These are phyloP conservation scores for Macrophya alboannulata DNA, from an alignment of 2,888 invertebrate species.

Conservation along the genomic window DNA sequence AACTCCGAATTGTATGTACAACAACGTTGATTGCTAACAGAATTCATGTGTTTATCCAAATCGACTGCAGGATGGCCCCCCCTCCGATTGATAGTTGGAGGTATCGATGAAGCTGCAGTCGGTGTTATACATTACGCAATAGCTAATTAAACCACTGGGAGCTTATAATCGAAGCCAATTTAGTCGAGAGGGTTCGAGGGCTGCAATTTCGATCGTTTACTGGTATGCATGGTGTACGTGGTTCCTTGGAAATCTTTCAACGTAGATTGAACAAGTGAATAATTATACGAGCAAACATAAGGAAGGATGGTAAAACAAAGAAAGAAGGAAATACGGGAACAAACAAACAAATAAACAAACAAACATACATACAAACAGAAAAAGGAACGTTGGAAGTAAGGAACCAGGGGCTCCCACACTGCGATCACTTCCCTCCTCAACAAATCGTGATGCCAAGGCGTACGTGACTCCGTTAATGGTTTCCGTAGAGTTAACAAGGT, in stretches of 20 bases:
- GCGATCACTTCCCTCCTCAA: constrained; percentile 38
- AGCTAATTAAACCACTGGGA: constrained; percentile 27
- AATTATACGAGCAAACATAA: neutral
- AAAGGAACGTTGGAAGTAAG: neutral
- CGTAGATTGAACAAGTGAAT: neutral
- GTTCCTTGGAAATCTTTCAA: neutral
- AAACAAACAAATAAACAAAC: neutral
- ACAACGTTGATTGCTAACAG: constrained; percentile 40
- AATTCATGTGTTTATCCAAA: constrained; percentile 38
- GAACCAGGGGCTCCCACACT: neutral
- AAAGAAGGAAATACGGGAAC: neutral
- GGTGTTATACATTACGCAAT: constrained; percentile 20
- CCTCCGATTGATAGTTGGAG: constrained; percentile 21
- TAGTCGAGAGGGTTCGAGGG: neutral
- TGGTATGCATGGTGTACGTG: neutral
- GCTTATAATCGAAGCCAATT: constrained; percentile 9
- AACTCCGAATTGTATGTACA: neutral
- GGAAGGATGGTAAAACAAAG: neutral
- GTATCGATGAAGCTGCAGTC: neutral
- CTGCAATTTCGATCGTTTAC: neutral
- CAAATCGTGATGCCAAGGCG: constrained; percentile 61
- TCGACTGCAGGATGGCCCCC: neutral
- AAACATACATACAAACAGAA: neutral
- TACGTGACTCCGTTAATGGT: constrained; percentile 76
- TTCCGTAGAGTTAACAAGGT: constrained; percentile 78